Base-by-base conservation (phyloP, 2,888 invertebrate species). In the Acleris holmiana region DNA sequence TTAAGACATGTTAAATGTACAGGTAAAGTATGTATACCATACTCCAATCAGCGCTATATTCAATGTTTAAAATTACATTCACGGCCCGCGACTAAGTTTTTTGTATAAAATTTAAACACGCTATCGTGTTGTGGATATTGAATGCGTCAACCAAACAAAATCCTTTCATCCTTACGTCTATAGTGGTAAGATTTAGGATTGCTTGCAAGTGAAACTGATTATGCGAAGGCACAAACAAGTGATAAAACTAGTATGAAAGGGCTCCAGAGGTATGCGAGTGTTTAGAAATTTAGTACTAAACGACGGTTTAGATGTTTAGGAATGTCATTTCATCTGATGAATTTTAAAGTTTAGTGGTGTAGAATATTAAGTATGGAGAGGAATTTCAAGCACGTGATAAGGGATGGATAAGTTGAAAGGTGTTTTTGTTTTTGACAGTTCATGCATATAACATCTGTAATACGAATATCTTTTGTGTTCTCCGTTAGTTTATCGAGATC, bases 221-320 rank as follows among this genome's bases (percentile, higher is more conserved):
- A 65, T 65, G 65, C 65, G 55, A 40, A 65, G 65, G 60, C 65
- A 65, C 65, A 65, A 35, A 60, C 49, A 55, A 50, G 59, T 55
- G 54, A 60, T 65, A 65, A 60, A 65, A 65, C 55, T 60, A 53
- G 19, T 44, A 25, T 61, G 48, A 40, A 58, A 55, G 65, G 65
- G 65, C 57, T 64, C 44, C 44, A 21, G 44, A 46, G 65, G 59
- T 46, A 65, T 65, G 65, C 46, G 41, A 54, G 49, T 60, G 65
- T 65, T 65, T 55, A 41, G 59, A 50, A 44, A 55, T 65, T 65
- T 55, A 41, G 59, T 60, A 35, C 35, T 40, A 50, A 65, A 65
- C 49, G 65, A 59, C 53, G 54, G 60, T 29, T 65, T 55, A 35
- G 60, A 60, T 65, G 65, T 50, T 65, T 65, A 49, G 35, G 48